Evolutionary conservation across 1,140 invertebrate species (phyloP).

Genomic region (Zaprionus nigranus): DNA sequence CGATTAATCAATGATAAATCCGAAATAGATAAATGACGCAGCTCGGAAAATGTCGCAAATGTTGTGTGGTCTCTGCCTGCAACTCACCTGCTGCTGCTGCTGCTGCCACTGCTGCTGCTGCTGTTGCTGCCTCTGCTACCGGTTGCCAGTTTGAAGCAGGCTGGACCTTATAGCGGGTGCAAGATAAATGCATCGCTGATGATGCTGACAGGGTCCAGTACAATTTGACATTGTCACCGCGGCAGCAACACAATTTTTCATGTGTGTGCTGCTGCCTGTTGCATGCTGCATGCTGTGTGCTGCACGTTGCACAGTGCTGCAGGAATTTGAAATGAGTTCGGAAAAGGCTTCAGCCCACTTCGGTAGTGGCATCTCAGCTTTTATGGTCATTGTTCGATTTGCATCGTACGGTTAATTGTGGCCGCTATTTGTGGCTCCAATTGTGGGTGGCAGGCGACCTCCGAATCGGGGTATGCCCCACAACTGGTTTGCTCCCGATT

Average conservation of each 20-base stretch:
- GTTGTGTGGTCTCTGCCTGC: conserved; percentile 66
- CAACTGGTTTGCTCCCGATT: conserved; percentile 48
- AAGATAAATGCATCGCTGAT: conserved; percentile 80
- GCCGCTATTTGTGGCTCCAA: conserved; percentile 75
- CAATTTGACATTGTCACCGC: conserved; percentile 62
- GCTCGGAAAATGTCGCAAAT: conserved; percentile 66
- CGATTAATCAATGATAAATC: conserved; percentile 83
- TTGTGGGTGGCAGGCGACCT: conserved; percentile 73
- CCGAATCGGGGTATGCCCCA: conserved; percentile 52
- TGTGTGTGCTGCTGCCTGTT: neutral
- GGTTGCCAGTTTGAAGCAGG: neutral
- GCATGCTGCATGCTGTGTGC: too few species aligned
- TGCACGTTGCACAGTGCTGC: neutral
- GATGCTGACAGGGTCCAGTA: conserved; percentile 71
- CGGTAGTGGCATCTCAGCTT: conserved; percentile 30
- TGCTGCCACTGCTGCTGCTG: conserved; percentile 24
- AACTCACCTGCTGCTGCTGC: conserved; percentile 67
- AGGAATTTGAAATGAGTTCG: conserved; percentile 46
- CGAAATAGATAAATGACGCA: conserved; percentile 81
- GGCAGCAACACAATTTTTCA: conserved; percentile 42
- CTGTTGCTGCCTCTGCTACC: conserved; percentile 25
- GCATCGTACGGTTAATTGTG: conserved; percentile 82
- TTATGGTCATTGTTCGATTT: conserved; percentile 79
- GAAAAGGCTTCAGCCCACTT: conserved; percentile 21
- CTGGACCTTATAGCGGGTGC: conserved; percentile 65